Conservation (phyloP, 2,888 invertebrate species). For the Monoplex corrugatus region DNA sequence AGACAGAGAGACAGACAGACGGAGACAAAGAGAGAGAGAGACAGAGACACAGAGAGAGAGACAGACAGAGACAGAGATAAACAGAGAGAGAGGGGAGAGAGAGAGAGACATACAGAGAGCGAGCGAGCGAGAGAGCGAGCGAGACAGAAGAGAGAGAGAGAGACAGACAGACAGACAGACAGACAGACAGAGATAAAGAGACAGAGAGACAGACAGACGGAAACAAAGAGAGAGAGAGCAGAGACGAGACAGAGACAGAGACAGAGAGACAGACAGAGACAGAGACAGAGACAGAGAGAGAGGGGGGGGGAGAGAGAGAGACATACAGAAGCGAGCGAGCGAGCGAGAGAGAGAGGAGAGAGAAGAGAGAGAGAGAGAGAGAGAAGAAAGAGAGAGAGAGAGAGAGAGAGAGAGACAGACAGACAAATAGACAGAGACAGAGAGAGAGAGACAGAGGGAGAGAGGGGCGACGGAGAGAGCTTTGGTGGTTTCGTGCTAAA, state of each 20-base stretch:
- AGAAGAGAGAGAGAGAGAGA: background rate
- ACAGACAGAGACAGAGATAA: background rate
- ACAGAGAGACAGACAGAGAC: background rate
- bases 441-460: background rate
- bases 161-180: too few relatives aligned
- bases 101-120: constrained; percentile 4
- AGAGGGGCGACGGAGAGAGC: background rate
- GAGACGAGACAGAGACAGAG: too few relatives aligned
- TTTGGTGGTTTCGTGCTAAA: too few relatives aligned
- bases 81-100: too few relatives aligned
- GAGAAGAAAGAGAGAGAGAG: constrained; percentile 10
- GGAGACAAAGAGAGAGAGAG: background rate
- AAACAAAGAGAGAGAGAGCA: background rate
- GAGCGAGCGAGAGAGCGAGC: constrained; percentile 18
- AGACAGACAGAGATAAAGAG: background rate
- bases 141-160: background rate
- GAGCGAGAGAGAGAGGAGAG: background rate
- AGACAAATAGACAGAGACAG: background rate
- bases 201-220: background rate
- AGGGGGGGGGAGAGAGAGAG: background rate
- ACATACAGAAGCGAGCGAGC: too few relatives aligned
- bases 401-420: constrained; percentile 3
- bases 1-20: too few relatives aligned
- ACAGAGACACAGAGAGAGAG: background rate
- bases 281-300: background rate